Evolutionary conservation across 2,888 invertebrate species (phyloP).

Genomic region (Pheosia tremula): DNA sequence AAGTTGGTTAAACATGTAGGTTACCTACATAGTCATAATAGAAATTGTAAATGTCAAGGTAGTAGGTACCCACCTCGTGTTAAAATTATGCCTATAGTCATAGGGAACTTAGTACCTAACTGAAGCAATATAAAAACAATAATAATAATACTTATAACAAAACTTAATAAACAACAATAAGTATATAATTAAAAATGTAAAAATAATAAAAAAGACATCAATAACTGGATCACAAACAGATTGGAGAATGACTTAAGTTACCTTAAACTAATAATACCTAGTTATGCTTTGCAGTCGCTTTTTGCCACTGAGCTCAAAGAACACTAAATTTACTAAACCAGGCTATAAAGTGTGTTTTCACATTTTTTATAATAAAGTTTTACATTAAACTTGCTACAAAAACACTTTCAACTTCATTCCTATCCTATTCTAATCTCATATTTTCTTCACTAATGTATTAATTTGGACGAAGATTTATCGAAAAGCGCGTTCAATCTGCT

Average conservation of each 20-base stretch:
- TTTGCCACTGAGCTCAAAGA: neutral
- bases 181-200: neutral
- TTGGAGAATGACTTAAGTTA: neutral
- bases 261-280: neutral
- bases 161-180: constrained; percentile 25
- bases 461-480: constrained; percentile 40
- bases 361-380: too few relatives aligned
- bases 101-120: constrained; percentile 10
- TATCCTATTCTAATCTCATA: constrained; percentile 28
- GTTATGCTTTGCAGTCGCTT: neutral
- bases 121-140: constrained; percentile 21
- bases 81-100: neutral
- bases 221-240: neutral
- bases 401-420: neutral
- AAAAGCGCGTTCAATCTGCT: constrained; percentile 29
- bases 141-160: constrained; percentile 20
- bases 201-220: neutral
- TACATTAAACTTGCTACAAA: too few relatives aligned
- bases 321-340: neutral
- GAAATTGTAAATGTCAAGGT: neutral
- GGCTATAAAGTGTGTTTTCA: too few relatives aligned
- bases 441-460: constrained; percentile 33
- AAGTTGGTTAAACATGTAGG: too few relatives aligned
- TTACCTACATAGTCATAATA: too few relatives aligned
- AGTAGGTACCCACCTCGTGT: neutral